A percentile compares a stretch with the other conserved stretches of the same genome.
phyloP scores from a whole-genome alignment of 1,140 invertebrate species.

The Drosophila lowei region DNA sequence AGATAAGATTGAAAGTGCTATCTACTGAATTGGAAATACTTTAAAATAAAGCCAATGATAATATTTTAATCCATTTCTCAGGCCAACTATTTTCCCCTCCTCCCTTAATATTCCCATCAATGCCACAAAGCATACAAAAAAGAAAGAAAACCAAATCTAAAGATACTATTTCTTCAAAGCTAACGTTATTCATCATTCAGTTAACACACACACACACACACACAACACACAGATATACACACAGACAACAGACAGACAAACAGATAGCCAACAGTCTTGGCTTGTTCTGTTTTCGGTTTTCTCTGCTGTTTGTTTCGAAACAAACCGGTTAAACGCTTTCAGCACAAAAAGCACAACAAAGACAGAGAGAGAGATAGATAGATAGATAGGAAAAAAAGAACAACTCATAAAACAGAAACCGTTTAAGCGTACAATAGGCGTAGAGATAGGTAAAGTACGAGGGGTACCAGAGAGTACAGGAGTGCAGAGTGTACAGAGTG shows the following conservation, averaged over 20 bases:
- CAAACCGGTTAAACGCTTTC: constrained; percentile 69
- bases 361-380: constrained; percentile 5
- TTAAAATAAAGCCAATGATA: background rate
- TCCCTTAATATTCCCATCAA: background rate
- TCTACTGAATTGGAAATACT: background rate
- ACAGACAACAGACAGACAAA: too few relatives aligned
- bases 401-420: constrained; percentile 56
- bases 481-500: background rate
- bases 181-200: constrained; percentile 50
- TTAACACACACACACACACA: constrained; percentile 21
- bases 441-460: constrained; percentile 37
- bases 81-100: background rate
- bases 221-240: constrained; percentile 24
- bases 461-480: background rate
- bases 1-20: constrained; percentile 18
- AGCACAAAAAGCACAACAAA: constrained; percentile 47
- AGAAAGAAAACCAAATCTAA: constrained; percentile 11
- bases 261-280: constrained; percentile 22
- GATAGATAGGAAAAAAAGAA: constrained; percentile 10
- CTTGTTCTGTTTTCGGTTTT: constrained; percentile 64
- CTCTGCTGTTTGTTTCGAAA: constrained; percentile 72
- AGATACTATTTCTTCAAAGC: constrained; percentile 39
- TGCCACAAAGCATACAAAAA: constrained; percentile 9
- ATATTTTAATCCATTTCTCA: constrained; percentile 17
- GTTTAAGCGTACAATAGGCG: constrained; percentile 70